These are phyloP conservation scores for Lithobates pipiens DNA, from an alignment of 2,797 vertebrate species.

Conservation along the genomic window DNA sequence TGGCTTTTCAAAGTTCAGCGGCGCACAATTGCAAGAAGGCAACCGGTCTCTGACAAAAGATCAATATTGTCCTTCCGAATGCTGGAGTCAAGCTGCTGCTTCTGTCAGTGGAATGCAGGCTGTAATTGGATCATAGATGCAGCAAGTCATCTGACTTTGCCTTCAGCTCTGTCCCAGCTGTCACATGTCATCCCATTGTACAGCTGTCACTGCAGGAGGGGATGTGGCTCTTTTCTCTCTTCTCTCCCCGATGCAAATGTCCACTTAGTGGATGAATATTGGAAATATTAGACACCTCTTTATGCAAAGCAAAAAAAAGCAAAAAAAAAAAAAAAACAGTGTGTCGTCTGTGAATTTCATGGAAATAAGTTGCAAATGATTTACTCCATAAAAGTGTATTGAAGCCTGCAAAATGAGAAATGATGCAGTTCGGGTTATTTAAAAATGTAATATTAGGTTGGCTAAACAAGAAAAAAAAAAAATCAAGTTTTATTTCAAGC, in stretches of 20 bases:
- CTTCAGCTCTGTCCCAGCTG: conserved; percentile 98
- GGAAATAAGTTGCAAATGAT: conserved; percentile 98
- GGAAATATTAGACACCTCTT: conserved; percentile 95
- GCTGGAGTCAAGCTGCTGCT: conserved; percentile 94
- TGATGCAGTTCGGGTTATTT: conserved; percentile 98
- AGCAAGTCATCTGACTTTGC: conserved; percentile 88
- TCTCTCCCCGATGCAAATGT: conserved; percentile 95
- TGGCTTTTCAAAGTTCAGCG: conserved; percentile 83
- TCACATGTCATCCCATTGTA: conserved; percentile 97
- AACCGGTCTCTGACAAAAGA: conserved; percentile 98
- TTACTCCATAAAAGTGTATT: conserved; percentile 89
- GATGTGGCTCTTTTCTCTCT: conserved; percentile 79
- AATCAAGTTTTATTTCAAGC: background rate
- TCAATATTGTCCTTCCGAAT: conserved; percentile 96
- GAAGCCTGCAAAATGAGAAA: conserved; percentile 92
- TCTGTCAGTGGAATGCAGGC: conserved; percentile 96
- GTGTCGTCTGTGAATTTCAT: conserved; percentile 98
- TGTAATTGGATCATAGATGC: conserved; percentile 99
- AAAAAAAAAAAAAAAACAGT: conserved; percentile 72
- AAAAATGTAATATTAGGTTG: conserved; percentile 80
- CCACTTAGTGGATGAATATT: conserved; percentile 98
- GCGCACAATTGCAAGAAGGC: conserved; percentile 85
- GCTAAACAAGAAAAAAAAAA: conserved; percentile 80
- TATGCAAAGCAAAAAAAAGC: conserved; percentile 90
- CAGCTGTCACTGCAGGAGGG: conserved; percentile 97